A percentile compares a stretch with the other conserved stretches of the same genome.
Evolutionary conservation across 2,888 invertebrate species (phyloP).

Genomic region (Zygaena filipendulae): DNA sequence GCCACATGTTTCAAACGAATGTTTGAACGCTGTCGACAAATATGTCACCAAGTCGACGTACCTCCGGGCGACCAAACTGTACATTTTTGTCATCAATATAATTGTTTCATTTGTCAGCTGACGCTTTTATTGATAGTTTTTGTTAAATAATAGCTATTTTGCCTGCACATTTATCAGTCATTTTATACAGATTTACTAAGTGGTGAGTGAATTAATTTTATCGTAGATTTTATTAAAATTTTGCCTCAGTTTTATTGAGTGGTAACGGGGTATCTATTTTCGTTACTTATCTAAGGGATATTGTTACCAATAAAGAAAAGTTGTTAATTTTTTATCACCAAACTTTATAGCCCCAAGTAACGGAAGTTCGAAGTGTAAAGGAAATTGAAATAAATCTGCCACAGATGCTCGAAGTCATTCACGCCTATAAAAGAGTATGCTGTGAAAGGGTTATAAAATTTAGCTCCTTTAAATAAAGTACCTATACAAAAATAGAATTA

Average conservation of each 20-base stretch:
- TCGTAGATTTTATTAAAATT: too few species aligned
- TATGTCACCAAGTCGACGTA: slow-evolving; percentile 30
- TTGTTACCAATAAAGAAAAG: slow-evolving; percentile 33
- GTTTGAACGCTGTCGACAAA: slow-evolving; percentile 37
- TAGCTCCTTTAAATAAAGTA: slow-evolving; percentile 21
- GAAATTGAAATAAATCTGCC: slow-evolving; percentile 60
- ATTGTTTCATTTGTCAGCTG: too few species aligned
- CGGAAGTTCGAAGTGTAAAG: slow-evolving; percentile 55
- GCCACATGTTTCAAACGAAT: slow-evolving; percentile 52
- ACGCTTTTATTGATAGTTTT: too few species aligned
- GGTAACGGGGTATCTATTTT: too few species aligned
- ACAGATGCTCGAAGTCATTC: slow-evolving; percentile 58
- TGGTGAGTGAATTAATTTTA: too few species aligned
- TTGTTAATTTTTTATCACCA: slow-evolving; percentile 49
- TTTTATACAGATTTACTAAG: too few species aligned
- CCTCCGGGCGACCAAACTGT: slow-evolving; percentile 30
- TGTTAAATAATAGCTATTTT: too few species aligned
- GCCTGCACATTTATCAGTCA: too few species aligned
- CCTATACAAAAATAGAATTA: slow-evolving; percentile 39
- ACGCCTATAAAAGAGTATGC: slow-evolving; percentile 47
- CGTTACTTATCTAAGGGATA: too few species aligned
- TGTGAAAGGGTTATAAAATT: slow-evolving; percentile 50
- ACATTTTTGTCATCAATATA: slow-evolving; percentile 24
- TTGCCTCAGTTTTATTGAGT: too few species aligned
- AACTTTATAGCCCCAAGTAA: slow-evolving; percentile 42